Base-by-base conservation (phyloP, 2,888 invertebrate species). In the Lordiphosa fenestrarum region DNA sequence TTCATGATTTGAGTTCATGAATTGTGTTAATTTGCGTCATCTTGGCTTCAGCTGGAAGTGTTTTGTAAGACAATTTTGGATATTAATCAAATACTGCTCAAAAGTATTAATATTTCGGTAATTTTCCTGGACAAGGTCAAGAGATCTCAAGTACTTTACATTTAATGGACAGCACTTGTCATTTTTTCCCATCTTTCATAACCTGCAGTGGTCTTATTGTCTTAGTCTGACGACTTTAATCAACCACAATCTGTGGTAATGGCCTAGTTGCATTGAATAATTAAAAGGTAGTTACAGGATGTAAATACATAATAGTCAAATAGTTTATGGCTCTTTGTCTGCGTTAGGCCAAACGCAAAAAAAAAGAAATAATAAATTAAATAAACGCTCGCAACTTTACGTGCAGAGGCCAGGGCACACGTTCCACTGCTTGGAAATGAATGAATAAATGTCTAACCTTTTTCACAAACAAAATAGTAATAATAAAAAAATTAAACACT, bases 231-330 rank as follows among this genome's bases (percentile, higher is more conserved):
- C 30, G 64, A 35, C 44, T 42, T 41, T 65, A 56, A 62, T 64
- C 62, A 55, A 55, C 49, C 49, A 42, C 50, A 44, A 53, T 39
- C 57, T 44, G 51, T 68, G 83, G 64, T 76, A 83, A 76, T 76
- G 76, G 80, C 83, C 83, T 62, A 76, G 66, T 76, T 76, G 74
- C 48, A 51, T 63, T 80, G 64, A 69, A 83, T 76, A 83, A 76
- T 76, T 76, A 80, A 76, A 72, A 54, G 37, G 59, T 59, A 50
- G 69, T 74, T 74, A 66, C 66, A 53, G 71, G 54, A 64, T 49
- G 55, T 49, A 37, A 42, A 33, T 42, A 53, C 12, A 21, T 44
- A 15, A 13, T 21, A 30, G 23, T 21, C 23, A 2, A 5, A 19
- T 21, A 42, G 53, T 44, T 63, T 54, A 54, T 64, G 41, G 13